phyloP scores from a whole-genome alignment of 2,888 invertebrate genomes.

The Crematogaster levior region DNA sequence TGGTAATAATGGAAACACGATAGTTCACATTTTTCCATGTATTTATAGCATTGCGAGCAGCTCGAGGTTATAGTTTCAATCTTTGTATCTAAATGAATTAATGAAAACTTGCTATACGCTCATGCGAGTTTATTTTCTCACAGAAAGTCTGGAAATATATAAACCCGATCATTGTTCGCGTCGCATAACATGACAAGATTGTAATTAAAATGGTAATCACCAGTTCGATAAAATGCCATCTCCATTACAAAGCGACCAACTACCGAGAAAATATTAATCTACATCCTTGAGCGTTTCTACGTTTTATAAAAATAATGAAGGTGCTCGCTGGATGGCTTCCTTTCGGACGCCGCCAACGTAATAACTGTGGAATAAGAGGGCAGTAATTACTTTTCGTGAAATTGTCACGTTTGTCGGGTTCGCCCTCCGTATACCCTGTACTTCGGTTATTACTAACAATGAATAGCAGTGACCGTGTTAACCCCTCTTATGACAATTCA shows the following conservation, averaged over 20 bases:
- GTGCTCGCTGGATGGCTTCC: conserved; percentile 39
- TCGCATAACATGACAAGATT: conserved; percentile 34
- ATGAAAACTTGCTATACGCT: neutral
- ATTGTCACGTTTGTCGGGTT: conserved; percentile 68
- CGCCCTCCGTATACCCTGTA: conserved; percentile 43
- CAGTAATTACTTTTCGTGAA: conserved; percentile 74
- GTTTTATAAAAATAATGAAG: conserved; percentile 52
- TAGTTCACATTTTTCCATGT: neutral
- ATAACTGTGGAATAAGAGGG: conserved; percentile 71
- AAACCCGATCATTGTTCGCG: conserved; percentile 32
- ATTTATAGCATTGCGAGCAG: neutral
- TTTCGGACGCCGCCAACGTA: conserved; percentile 63
- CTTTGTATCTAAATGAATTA: neutral
- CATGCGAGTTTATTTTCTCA: conserved; percentile 19
- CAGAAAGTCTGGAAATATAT: conserved; percentile 10
- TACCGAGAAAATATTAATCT: conserved; percentile 48
- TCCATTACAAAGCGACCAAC: conserved; percentile 47
- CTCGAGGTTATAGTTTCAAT: neutral
- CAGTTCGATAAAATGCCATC: conserved; percentile 50
- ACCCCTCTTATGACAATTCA: conserved; percentile 57
- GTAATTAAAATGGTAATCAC: conserved; percentile 50
- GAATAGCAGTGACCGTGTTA: conserved; percentile 59
- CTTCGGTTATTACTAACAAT: conserved; percentile 70
- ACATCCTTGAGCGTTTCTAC: conserved; percentile 47
- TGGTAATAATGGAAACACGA: neutral